These are phyloP conservation scores for Lemur catta DNA, from an alignment of 2,797 vertebrate species.

Conservation along the genomic window DNA sequence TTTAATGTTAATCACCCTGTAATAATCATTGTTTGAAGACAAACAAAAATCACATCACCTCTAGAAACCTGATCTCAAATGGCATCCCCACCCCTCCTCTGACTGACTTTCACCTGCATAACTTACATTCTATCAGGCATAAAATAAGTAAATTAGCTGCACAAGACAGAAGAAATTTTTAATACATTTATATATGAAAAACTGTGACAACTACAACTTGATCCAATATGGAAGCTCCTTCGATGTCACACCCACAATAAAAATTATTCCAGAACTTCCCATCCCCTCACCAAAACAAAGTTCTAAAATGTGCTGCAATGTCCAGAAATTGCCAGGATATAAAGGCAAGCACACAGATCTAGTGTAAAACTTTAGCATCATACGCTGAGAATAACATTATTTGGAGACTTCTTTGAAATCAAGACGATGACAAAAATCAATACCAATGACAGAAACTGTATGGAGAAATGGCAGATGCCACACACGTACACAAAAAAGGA, in stretches of 20 bases:
- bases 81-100: not conserved
- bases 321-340: not conserved
- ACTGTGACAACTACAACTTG: not conserved
- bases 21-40: not conserved
- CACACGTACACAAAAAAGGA: fast-evolving
- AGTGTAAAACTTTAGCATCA: not conserved
- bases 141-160: not conserved
- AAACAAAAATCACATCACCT: not conserved
- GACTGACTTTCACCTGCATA: not conserved
- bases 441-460: not conserved
- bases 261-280: not conserved
- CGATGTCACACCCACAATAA: not conserved
- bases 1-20: not conserved
- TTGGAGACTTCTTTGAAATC: not conserved
- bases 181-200: not conserved
- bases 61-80: not conserved
- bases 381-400: not conserved
- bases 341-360: not conserved
- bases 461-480: not conserved
- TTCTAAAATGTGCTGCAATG: no score
- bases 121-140: not conserved
- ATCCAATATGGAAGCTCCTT: not conserved
- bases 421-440: not conserved
- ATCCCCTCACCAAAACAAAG: not conserved
- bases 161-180: not conserved